Evolutionary conservation across 2,888 invertebrate genomes (phyloP).

Genomic region (Agrilus biguttatus): DNA sequence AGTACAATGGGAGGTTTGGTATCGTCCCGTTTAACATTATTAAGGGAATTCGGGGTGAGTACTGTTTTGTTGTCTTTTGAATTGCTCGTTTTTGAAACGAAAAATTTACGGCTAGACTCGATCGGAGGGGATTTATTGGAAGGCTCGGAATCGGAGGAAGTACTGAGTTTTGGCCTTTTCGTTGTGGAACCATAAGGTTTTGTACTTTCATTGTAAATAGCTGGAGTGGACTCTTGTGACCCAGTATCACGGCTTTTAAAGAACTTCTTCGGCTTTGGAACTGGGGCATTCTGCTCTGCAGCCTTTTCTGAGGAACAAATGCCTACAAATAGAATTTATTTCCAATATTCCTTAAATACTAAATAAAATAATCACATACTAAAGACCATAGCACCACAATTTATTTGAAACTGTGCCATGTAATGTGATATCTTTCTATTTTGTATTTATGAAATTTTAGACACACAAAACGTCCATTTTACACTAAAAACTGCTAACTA

Average conservation of each 20-base stretch:
- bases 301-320: too few species aligned
- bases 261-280: constrained; percentile 70
- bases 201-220: constrained; percentile 17
- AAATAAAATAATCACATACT: background rate
- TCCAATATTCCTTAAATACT: background rate
- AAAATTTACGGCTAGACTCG: constrained; percentile 22
- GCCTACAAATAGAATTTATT: background rate
- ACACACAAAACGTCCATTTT: too few species aligned
- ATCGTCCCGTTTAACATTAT: constrained; percentile 15
- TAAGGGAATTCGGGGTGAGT: constrained; percentile 24
- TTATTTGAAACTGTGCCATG: constrained; percentile 4
- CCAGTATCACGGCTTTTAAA: constrained; percentile 73
- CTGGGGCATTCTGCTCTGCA: constrained; percentile 21
- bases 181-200: constrained; percentile 7
- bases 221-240: constrained; percentile 31
- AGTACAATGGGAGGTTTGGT: constrained; percentile 65
- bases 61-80: constrained; percentile 20
- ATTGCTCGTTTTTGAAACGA: constrained; percentile 23
- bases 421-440: background rate
- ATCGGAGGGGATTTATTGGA: constrained; percentile 9
- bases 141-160: constrained; percentile 26
- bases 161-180: constrained; percentile 19
- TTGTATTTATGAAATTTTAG: background rate
- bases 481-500: too few species aligned
- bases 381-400: background rate